phyloP scores from a whole-genome alignment of 2,888 invertebrate species.

The Shargacucullia verbasci region DNA sequence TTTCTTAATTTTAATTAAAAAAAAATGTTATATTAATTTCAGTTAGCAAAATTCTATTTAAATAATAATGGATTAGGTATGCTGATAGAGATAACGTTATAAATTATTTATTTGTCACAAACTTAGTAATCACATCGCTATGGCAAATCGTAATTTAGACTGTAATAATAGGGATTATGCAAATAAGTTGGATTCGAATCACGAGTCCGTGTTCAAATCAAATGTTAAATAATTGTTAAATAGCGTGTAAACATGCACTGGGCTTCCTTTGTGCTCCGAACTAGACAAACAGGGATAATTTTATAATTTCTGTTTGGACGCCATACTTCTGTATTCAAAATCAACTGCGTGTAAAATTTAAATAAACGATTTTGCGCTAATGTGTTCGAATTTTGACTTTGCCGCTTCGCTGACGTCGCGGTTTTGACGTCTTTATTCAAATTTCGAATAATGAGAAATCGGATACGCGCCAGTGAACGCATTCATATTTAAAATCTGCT shows the following conservation, averaged over 20 bases:
- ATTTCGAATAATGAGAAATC: slow-evolving; percentile 79
- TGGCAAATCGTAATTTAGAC: slow-evolving; percentile 65
- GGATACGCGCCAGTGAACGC: slow-evolving; percentile 72
- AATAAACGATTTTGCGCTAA: slow-evolving; percentile 81
- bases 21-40: no score
- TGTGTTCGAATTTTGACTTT: slow-evolving; percentile 76
- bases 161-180: slow-evolving; percentile 79
- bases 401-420: slow-evolving; percentile 75
- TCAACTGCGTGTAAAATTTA: slow-evolving; percentile 87
- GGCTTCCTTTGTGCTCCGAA: slow-evolving; percentile 68
- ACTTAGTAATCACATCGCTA: slow-evolving; percentile 67
- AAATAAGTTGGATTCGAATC: slow-evolving; percentile 71
- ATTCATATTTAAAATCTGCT: slow-evolving; percentile 79
- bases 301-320: slow-evolving; percentile 76
- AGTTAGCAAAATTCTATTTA: no score
- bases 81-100: slow-evolving; percentile 22
- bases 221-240: slow-evolving; percentile 82
- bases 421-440: slow-evolving; percentile 86
- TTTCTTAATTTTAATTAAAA: not conserved
- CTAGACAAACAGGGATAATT: slow-evolving; percentile 78
- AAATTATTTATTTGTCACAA: slow-evolving; percentile 51
- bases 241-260: slow-evolving; percentile 81
- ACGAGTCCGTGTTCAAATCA: slow-evolving; percentile 80
- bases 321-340: slow-evolving; percentile 75
- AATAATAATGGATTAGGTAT: no score